Percentiles rank a stretch among this genome's conserved stretches.
Conservation (phyloP, 2,113 vertebrate genomes). For the Heliornis fulica region DNA sequence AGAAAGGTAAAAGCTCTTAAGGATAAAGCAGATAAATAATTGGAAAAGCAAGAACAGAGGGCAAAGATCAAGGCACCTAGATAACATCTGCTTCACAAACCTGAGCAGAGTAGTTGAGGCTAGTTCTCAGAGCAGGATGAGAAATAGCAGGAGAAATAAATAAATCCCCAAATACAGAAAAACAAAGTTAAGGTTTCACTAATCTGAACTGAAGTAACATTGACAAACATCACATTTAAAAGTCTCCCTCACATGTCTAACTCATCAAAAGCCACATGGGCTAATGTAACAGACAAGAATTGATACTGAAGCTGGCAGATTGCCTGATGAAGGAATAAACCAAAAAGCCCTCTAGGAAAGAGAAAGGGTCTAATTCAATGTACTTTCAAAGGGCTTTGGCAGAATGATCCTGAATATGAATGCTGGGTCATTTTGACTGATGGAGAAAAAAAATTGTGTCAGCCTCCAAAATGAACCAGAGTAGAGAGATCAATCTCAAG, state of each 20-base stretch:
- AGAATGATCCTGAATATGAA: slow-evolving; percentile 20
- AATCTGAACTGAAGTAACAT: slow-evolving; percentile 4
- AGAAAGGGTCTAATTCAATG: slow-evolving; percentile 39
- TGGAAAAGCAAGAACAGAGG: not conserved
- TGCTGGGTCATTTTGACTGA: slow-evolving; percentile 21
- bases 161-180: not conserved
- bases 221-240: slow-evolving; percentile 18
- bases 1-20: not conserved
- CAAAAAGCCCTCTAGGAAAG: slow-evolving; percentile 48
- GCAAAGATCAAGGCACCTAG: not conserved
- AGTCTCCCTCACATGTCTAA: slow-evolving; percentile 16
- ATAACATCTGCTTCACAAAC: not conserved
- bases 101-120: not conserved
- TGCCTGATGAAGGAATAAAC: slow-evolving; percentile 43
- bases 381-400: slow-evolving; percentile 6
- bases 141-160: slow-evolving; percentile 41
- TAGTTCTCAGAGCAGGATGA: not conserved
- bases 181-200: slow-evolving; percentile 13
- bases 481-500: slow-evolving; percentile 38
- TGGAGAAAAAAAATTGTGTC: slow-evolving; percentile 17
- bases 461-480: slow-evolving; percentile 14
- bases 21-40: not conserved
- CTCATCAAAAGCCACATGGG: not conserved
- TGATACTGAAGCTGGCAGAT: slow-evolving; percentile 51
- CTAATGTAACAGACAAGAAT: slow-evolving; percentile 15